Evolutionary conservation across 2,113 vertebrate species (phyloP).

Genomic region (Turnix velox): DNA sequence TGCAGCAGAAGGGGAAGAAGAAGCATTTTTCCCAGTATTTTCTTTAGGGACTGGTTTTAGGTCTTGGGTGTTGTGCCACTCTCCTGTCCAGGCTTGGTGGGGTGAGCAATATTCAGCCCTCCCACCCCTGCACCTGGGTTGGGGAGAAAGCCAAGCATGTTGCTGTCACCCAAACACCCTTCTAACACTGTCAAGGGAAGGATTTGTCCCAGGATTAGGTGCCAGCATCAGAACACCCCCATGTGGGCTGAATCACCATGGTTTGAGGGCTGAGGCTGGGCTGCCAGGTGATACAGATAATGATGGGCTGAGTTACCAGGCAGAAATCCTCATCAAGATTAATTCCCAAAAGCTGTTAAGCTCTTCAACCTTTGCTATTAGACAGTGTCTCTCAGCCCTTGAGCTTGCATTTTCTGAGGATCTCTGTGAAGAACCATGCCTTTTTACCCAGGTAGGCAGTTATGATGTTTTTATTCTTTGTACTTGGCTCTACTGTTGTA

Average conservation of each 20-base stretch:
- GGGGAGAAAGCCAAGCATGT: accelerated
- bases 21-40: not conserved
- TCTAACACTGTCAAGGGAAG: not conserved
- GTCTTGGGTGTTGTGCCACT: not conserved
- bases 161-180: not conserved
- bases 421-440: not conserved
- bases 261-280: not conserved
- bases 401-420: not conserved
- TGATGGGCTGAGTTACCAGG: not conserved
- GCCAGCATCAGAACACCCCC: accelerated
- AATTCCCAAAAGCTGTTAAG: not conserved
- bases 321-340: not conserved
- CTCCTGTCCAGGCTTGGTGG: not conserved
- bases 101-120: not conserved
- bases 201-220: not conserved
- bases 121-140: not conserved
- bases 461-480: not conserved
- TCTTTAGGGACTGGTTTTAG: not conserved
- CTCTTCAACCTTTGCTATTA: not conserved
- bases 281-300: not conserved
- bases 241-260: not conserved
- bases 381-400: not conserved
- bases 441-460: not conserved
- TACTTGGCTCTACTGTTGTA: not conserved
- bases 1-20: not conserved